phyloP scores from a whole-genome alignment of 1,140 invertebrate species.

The Halyomorpha halys region DNA sequence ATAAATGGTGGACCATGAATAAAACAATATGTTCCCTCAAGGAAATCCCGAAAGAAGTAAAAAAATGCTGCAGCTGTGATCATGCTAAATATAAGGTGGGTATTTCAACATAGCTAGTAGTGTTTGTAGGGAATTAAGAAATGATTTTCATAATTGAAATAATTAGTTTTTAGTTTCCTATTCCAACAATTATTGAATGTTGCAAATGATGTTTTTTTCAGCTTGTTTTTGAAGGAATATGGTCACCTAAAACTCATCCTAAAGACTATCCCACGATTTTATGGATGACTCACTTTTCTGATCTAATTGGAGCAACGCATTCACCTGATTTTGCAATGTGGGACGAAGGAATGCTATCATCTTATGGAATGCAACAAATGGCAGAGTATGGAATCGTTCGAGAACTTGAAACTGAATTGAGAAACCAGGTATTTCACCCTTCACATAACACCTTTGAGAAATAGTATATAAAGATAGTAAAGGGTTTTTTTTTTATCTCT shows the following conservation, averaged over 20 bases:
- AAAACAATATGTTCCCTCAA: constrained; percentile 16
- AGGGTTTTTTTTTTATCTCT: too few relatives aligned
- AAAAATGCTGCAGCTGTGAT: constrained; percentile 76
- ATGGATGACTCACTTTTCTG: constrained; percentile 92
- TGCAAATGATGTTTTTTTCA: constrained; percentile 35
- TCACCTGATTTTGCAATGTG: constrained; percentile 84
- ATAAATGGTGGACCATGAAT: constrained; percentile 52
- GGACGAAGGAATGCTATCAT: constrained; percentile 81
- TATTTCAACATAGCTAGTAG: not conserved
- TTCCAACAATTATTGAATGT: not conserved
- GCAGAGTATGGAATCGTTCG: constrained; percentile 89
- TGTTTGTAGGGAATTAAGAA: not conserved
- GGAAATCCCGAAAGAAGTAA: not conserved
- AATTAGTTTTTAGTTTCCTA: not conserved
- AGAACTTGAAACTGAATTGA: constrained; percentile 83
- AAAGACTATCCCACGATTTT: constrained; percentile 85
- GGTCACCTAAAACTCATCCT: constrained; percentile 92
- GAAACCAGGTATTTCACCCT: constrained; percentile 48
- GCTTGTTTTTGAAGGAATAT: constrained; percentile 89
- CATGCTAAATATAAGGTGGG: constrained; percentile 76
- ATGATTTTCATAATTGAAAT: not conserved
- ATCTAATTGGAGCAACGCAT: constrained; percentile 93
- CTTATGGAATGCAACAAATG: constrained; percentile 83
- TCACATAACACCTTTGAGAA: too few relatives aligned
- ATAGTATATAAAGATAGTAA: too few relatives aligned